Conservation (phyloP, 2,113 vertebrate species). For the Capreolus pygargus region DNA sequence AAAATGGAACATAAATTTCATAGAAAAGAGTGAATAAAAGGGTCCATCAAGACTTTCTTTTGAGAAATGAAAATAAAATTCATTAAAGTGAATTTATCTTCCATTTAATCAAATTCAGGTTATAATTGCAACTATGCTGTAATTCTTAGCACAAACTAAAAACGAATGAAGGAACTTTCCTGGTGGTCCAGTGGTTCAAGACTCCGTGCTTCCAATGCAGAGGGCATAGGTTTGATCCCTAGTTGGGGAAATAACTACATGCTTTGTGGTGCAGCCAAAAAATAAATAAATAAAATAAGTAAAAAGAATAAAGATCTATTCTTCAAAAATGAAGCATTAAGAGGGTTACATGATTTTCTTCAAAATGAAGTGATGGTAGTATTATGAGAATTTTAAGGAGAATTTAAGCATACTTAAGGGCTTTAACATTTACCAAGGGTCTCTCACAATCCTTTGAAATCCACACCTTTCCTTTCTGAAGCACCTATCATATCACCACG, state of each 20-base stretch:
- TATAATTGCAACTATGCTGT: not conserved
- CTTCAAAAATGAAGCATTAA: not conserved
- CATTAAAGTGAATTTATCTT: not conserved
- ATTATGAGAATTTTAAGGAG: not conserved
- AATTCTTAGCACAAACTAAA: not conserved
- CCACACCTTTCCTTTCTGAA: not conserved
- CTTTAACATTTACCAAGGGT: not conserved
- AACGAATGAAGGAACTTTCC: not conserved
- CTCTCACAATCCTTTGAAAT: not conserved
- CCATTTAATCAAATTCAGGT: not conserved
- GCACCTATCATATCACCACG: not conserved
- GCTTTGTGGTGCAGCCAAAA: not conserved
- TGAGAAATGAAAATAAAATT: constrained; percentile 17
- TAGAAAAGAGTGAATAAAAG: not conserved
- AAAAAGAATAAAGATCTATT: not conserved
- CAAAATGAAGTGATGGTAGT: not conserved
- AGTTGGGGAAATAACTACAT: not conserved
- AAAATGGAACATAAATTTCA: not conserved
- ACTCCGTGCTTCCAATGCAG: not conserved
- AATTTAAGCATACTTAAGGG: not conserved
- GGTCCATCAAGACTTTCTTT: not conserved
- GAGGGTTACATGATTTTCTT: not conserved
- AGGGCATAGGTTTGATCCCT: not conserved
- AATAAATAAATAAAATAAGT: not conserved
- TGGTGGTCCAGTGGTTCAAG: not conserved